phyloP scores from a whole-genome alignment of 2,888 invertebrate genomes.

The Arrhopalites spinosus region DNA sequence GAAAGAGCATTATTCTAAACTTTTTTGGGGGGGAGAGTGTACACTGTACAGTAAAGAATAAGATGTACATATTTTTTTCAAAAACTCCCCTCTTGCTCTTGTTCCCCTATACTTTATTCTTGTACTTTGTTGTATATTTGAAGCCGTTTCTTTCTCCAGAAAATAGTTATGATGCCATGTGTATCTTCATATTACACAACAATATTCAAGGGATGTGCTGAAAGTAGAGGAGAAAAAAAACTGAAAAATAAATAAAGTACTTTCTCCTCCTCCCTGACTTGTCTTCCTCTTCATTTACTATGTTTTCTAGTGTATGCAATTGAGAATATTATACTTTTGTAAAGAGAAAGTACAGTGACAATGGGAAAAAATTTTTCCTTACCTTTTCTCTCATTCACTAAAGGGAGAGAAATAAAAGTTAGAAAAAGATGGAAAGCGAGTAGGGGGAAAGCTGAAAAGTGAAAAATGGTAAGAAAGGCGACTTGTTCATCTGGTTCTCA shows the following conservation, averaged over 20 bases:
- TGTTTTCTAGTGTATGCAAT: not conserved
- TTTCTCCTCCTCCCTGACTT: not conserved
- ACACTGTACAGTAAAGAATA: not conserved
- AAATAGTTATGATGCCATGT: not conserved
- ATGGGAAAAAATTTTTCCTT: not conserved
- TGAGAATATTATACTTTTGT: not conserved
- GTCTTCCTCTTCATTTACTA: not conserved
- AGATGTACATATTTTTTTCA: not conserved
- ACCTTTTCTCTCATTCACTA: too few relatives aligned
- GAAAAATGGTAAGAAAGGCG: constrained; percentile 39
- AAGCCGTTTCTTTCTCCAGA: not conserved
- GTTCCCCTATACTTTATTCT: not conserved
- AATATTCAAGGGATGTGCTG: not conserved
- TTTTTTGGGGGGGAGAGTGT: too few relatives aligned
- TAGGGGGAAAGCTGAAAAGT: constrained; percentile 32
- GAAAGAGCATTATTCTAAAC: too few relatives aligned
- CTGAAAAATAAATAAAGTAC: not conserved
- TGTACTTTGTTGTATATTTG: too few relatives aligned
- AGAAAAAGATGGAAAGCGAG: constrained; percentile 2
- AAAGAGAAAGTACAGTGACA: not conserved
- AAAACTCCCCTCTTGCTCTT: not conserved
- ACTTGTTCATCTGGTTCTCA: constrained; percentile 3
- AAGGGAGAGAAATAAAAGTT: too few relatives aligned
- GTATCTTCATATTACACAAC: not conserved
- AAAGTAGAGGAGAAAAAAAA: not conserved